phyloP scores from a whole-genome alignment of 2,888 invertebrate species.

The Spatulosminthurus flaviceps region DNA sequence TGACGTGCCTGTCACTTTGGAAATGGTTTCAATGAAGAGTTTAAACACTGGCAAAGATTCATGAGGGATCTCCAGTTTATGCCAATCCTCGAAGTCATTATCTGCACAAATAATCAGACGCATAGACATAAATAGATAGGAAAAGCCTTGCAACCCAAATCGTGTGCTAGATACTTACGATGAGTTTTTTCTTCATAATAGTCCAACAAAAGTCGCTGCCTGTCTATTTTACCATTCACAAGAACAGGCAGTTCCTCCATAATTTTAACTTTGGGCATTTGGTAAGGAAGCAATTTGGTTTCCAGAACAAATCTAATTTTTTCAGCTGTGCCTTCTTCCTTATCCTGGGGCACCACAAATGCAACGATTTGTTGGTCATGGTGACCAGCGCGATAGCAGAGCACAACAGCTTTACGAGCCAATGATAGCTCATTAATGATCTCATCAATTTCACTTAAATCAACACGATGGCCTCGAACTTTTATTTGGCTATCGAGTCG shows the following conservation, averaged over 20 bases:
- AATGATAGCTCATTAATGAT: constrained; percentile 68
- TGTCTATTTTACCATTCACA: constrained; percentile 87
- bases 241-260: constrained; percentile 80
- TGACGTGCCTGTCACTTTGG: constrained; percentile 72
- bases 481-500: constrained; percentile 73
- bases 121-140: no score
- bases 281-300: constrained; percentile 54
- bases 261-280: constrained; percentile 60
- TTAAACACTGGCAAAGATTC: constrained; percentile 70
- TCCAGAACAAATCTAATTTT: constrained; percentile 34
- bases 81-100: constrained; percentile 68
- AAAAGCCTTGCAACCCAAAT: no score
- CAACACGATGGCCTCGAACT: constrained; percentile 86
- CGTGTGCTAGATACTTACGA: no score
- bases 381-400: constrained; percentile 81
- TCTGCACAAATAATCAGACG: constrained; percentile 22
- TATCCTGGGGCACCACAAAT: constrained; percentile 52
- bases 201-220: constrained; percentile 78
- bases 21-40: constrained; percentile 79
- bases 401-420: constrained; percentile 80
- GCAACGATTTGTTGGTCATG: constrained; percentile 67
- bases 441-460: constrained; percentile 83
- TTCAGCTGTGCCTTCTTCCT: constrained; percentile 31
- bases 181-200: constrained; percentile 71
- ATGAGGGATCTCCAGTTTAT: constrained; percentile 73